These are phyloP conservation scores for Oxytorus armatus DNA, from an alignment of 2,888 invertebrate genomes.

Conservation along the genomic window DNA sequence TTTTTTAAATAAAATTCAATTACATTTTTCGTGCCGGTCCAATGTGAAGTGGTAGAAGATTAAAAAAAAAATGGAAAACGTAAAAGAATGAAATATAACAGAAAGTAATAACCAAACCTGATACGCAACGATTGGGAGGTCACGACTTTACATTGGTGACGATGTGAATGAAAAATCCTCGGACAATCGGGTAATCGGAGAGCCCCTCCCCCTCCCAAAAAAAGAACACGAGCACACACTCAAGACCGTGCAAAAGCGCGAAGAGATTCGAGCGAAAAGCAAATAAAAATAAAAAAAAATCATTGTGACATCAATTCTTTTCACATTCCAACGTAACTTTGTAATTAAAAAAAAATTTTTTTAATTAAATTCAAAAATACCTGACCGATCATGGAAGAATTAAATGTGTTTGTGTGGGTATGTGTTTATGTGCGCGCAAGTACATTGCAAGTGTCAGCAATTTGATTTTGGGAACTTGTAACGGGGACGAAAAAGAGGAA, in stretches of 20 bases:
- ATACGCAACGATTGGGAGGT: constrained; percentile 20
- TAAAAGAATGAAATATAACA: no score
- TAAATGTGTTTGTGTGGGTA: constrained; percentile 19
- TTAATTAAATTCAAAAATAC: constrained; percentile 33
- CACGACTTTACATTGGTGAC: constrained; percentile 4
- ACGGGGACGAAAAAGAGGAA: constrained; percentile 57
- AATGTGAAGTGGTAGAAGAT: no score
- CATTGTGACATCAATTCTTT: neutral
- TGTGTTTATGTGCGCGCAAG: constrained; percentile 25
- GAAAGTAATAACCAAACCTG: no score
- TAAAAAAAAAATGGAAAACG: neutral
- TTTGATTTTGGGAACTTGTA: constrained; percentile 55
- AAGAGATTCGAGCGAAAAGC: constrained; percentile 66
- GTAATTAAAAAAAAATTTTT: no score
- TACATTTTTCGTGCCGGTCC: no score
- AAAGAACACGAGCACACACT: constrained; percentile 65
- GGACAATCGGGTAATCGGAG: constrained; percentile 2
- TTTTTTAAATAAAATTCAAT: neutral
- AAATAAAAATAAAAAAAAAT: constrained; percentile 4
- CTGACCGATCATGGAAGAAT: constrained; percentile 4
- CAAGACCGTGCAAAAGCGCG: constrained; percentile 72
- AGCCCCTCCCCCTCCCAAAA: constrained; percentile 24
- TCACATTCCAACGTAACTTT: neutral
- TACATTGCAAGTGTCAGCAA: constrained; percentile 56
- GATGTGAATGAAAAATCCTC: constrained; percentile 13